Percentiles rank a stretch among this genome's conserved stretches.
These are phyloP conservation scores for Fratercula arctica DNA, from an alignment of 2,797 vertebrate genomes.

Conservation along the genomic window DNA sequence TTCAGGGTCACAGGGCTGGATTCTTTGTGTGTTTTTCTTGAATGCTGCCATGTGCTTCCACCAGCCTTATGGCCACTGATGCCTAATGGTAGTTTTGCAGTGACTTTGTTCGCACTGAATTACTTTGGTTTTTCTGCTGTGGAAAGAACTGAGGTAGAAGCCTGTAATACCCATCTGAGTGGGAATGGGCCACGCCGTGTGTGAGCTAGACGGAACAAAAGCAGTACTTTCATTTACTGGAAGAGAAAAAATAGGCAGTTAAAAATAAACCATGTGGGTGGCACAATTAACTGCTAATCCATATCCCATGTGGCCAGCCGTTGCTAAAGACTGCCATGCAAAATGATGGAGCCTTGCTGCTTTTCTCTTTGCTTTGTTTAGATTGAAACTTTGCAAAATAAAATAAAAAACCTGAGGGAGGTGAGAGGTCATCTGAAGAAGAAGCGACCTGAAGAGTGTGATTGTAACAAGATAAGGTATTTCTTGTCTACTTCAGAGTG, in stretches of 20 bases:
- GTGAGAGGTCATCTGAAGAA: conserved; percentile 95
- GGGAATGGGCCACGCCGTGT: not conserved
- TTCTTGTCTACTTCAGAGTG: not conserved
- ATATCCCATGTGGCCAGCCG: not conserved
- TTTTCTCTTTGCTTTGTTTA: conserved; percentile 45
- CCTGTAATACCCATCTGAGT: not conserved
- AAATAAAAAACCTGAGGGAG: conserved; percentile 95
- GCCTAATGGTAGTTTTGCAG: not conserved
- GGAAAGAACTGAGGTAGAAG: not conserved
- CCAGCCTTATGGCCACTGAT: not conserved
- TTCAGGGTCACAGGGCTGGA: not conserved
- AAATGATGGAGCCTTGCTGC: not conserved
- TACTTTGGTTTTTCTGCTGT: not conserved
- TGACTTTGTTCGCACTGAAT: not conserved
- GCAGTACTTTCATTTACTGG: not conserved
- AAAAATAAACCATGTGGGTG: not conserved
- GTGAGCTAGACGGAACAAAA: not conserved
- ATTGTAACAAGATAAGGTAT: conserved; percentile 90
- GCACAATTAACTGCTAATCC: not conserved
- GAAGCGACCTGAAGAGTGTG: conserved; percentile 90
- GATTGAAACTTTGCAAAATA: conserved; percentile 97
- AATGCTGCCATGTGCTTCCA: not conserved
- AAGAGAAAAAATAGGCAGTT: not conserved
- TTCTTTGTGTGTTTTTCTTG: not conserved
- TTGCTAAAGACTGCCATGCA: not conserved